Percentiles rank a stretch among this genome's conserved stretches.
These are phyloP conservation scores for Hydrotaea cyrtoneurina DNA, from an alignment of 2,888 invertebrate genomes.

Conservation along the genomic window DNA sequence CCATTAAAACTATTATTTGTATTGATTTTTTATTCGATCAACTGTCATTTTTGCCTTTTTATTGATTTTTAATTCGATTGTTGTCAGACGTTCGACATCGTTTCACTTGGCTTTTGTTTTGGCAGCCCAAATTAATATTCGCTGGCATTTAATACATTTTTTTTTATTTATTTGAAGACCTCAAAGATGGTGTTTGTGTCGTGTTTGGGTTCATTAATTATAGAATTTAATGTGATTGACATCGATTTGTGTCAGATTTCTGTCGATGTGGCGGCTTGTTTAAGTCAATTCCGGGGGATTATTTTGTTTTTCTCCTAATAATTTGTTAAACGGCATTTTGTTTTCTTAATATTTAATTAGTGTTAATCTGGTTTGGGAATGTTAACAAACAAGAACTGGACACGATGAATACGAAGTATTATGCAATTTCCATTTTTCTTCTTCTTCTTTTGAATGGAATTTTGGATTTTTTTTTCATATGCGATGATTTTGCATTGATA, in stretches of 20 bases:
- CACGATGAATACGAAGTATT: neutral
- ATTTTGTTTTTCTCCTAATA: constrained; percentile 24
- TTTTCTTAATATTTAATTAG: constrained; percentile 18
- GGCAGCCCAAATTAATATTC: constrained; percentile 32
- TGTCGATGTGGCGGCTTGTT: neutral
- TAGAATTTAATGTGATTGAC: constrained; percentile 56
- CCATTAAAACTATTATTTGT: constrained; percentile 73
- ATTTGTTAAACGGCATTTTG: constrained; percentile 24
- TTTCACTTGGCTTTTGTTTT: constrained; percentile 22
- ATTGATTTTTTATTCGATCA: constrained; percentile 70
- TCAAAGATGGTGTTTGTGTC: constrained; percentile 5
- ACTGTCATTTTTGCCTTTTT: constrained; percentile 69
- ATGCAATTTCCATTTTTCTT: neutral
- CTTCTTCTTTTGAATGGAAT: too few relatives aligned
- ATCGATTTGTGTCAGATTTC: constrained; percentile 33
- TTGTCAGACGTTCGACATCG: constrained; percentile 32
- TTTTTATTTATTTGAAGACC: constrained; percentile 18
- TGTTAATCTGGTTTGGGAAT: constrained; percentile 1
- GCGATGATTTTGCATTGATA: too few relatives aligned
- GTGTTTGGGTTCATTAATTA: constrained; percentile 42
- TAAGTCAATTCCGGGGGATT: neutral
- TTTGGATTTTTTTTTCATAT: too few relatives aligned
- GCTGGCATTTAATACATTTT: constrained; percentile 49
- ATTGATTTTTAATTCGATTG: constrained; percentile 70
- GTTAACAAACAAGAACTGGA: neutral